Base-by-base conservation (phyloP, 2,888 invertebrate genomes). In the Amphipoea lucens region DNA sequence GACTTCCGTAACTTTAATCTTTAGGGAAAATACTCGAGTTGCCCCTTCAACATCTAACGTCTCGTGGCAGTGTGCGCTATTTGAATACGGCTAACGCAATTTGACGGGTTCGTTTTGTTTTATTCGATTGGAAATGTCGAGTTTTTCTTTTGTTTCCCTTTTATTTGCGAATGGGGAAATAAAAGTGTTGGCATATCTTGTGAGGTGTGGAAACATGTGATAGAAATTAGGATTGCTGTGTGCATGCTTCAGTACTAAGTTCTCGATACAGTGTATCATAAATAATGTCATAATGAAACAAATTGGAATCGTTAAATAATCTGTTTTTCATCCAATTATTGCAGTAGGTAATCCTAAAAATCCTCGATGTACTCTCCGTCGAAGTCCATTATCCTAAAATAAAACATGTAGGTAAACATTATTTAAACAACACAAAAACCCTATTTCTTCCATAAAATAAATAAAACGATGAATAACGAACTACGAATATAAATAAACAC, bases 21-120 rank as follows among this genome's bases (percentile, higher is more conserved):
- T 91, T 29, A 78, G 92, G 92, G 92, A 89, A 91, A 92, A 92
- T 90, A 91, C 89, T 88, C 84, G 79, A 85, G 79, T 85, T 78
- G 71, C 83, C 72, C 86, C 86, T 84, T 86, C 83, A 84, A 88
- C 87, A 87, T 87, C 78, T 87, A 85, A 86, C 88, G 86, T 88
- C 86, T 76, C 69, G 80, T 68, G 63, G 76, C 86, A 86, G 87
- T 79, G 76, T 82, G 72, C 77, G 81, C 81, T 83, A 86, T 85
- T 85, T 85, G 85, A 85, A 85, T 85, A 86, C 77, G 86, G 83
- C 71, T 85, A 86, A 85, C 81, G 83, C 83, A 86, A 85, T 85
- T 85, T 86, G 72, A 77, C 77, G 77, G 77, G 80, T 83, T 86
- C 86, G 85, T 85, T 85, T 85, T 85, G 81, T 86, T 85, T 86